Evolutionary conservation across 2,888 invertebrate genomes (phyloP), one percentile per base, ranked within the genome.

Genomic region (Rhynchonema sp.): DNA sequence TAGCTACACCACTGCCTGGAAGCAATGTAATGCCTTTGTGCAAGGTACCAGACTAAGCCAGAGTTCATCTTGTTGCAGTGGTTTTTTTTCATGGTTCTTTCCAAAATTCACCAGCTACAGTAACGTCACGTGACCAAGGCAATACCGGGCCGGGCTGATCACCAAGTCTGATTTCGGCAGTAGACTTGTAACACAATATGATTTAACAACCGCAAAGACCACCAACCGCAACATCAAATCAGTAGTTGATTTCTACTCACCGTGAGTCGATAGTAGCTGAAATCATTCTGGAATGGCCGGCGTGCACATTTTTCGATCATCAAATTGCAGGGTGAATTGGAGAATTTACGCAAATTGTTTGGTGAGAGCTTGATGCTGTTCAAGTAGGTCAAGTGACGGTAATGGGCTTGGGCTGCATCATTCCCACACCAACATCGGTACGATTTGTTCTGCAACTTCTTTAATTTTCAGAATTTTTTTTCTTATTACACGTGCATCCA

Each of bases 211-310:
- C n/a, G n/a, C n/a, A n/a, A n/a, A n/a, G n/a, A n/a, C n/a, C 3
- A 49, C 49, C n/a, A 6, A 49, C 49, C 3, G 13, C n/a, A n/a
- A 49, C 49, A n/a, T n/a, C 49, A 23, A 20, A 49, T 3, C n/a
- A n/a, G 20, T 3, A 49, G 20, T 3, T 17, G n/a, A 13, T 6
- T 23, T 23, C 49, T 13, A 23, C 49, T 49, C 53, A 88, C 81
- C 64, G 87, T 86, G 68, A 89, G 81, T 69, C 90, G 79, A 78
- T 90, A 91, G 77, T 89, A 91, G 76, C 89, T 90, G 76, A 91
- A 89, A 78, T 91, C 91, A 76, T 91, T 91, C 74, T 91, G 90
- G n/a, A 72, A 91, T 87, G 64, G 90, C 88, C 64, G 91, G 90
- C 61, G 87, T 90, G 74, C 86, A 87, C 90, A 91, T 90, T 81